These are phyloP conservation scores for Zaprionus africanus DNA, from an alignment of 1,140 invertebrate species.

Conservation along the genomic window DNA sequence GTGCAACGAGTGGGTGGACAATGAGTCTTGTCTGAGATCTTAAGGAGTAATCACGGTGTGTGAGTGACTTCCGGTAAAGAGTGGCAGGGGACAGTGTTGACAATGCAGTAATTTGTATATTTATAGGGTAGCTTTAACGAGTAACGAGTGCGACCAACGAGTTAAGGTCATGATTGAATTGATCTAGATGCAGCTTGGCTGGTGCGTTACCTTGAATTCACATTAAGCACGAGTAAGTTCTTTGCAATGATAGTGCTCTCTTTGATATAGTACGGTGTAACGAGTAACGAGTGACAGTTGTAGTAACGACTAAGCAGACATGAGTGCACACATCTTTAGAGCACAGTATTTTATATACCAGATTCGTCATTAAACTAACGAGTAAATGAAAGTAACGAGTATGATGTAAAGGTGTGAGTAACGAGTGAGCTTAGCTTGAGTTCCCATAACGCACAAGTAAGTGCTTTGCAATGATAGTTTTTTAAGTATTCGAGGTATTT, in stretches of 20 bases:
- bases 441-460: too few species aligned
- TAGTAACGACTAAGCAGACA: too few species aligned
- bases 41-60: neutral
- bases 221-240: too few species aligned
- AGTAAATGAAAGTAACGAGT: too few species aligned
- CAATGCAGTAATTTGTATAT: neutral
- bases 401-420: neutral
- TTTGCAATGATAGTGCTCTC: too few species aligned
- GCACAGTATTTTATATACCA: too few species aligned
- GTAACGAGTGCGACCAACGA: neutral
- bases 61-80: neutral
- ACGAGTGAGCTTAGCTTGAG: neutral
- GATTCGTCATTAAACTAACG: too few species aligned
- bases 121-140: neutral
- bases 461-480: too few species aligned
- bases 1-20: constrained; percentile 11
- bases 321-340: too few species aligned
- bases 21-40: neutral
- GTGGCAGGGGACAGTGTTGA: neutral
- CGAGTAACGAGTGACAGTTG: neutral
- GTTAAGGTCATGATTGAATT: neutral
- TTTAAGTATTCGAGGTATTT: neutral
- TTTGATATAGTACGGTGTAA: neutral
- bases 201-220: too few species aligned
- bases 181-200: neutral